Evolutionary conservation across 2,888 invertebrate species (phyloP).

Genomic region (Drosophila formosana): DNA sequence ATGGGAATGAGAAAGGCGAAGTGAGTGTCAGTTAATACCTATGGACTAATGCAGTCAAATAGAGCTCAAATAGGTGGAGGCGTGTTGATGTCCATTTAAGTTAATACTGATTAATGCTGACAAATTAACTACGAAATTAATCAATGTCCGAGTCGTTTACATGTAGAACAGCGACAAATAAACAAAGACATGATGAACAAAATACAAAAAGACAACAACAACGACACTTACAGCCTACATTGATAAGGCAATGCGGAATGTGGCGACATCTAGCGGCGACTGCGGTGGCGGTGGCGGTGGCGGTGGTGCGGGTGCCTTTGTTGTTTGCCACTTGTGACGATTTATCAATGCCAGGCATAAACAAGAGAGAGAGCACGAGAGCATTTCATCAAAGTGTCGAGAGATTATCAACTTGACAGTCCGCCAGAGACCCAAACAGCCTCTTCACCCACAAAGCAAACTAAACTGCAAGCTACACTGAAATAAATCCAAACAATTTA

Average conservation of each 20-base stretch:
- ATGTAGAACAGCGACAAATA: slow-evolving; percentile 50
- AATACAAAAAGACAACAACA: slow-evolving; percentile 18
- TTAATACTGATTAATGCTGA: slow-evolving; percentile 81
- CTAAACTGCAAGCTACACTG: slow-evolving; percentile 12
- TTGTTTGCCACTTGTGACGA: slow-evolving; percentile 75
- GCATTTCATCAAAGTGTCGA: slow-evolving; percentile 82
- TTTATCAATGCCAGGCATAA: slow-evolving; percentile 80
- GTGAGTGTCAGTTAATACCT: slow-evolving; percentile 38
- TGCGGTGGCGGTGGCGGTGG: not conserved
- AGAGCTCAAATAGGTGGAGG: slow-evolving; percentile 17
- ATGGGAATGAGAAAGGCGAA: not conserved
- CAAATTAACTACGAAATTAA: slow-evolving; percentile 80
- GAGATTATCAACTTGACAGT: slow-evolving; percentile 77
- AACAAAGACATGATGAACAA: slow-evolving; percentile 26
- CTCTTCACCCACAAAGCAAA: slow-evolving; percentile 15
- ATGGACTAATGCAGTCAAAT: slow-evolving; percentile 45
- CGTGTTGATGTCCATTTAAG: slow-evolving; percentile 73
- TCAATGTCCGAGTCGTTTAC: slow-evolving; percentile 77
- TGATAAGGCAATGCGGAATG: slow-evolving; percentile 57
- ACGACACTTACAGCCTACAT: slow-evolving; percentile 51
- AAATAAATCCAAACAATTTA: not conserved
- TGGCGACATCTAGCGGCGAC: slow-evolving; percentile 65
- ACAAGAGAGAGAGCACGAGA: slow-evolving; percentile 39
- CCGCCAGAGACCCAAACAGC: slow-evolving; percentile 32
- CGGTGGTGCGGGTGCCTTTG: slow-evolving; percentile 38